Evolutionary conservation across 2,888 invertebrate genomes (phyloP).

Genomic region (Cremastinae sp.): DNA sequence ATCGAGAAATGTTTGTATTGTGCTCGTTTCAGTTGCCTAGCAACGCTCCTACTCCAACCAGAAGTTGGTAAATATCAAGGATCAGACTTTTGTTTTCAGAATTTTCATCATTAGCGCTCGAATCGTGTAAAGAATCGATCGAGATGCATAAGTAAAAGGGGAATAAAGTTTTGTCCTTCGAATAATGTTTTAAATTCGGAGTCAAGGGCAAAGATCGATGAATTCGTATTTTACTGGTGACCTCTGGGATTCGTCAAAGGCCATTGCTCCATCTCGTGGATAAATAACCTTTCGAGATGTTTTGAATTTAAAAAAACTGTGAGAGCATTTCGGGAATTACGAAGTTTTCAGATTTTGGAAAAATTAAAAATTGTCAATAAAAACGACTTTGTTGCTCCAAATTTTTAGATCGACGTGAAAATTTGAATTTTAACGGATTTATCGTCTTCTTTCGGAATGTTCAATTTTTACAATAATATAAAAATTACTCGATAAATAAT

Average conservation of each 20-base stretch:
- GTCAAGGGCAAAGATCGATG: constrained; percentile 8
- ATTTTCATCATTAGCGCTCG: no score
- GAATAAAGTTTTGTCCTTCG: not conserved
- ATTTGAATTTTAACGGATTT: no score
- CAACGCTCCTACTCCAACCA: constrained; percentile 22
- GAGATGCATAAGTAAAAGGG: not conserved
- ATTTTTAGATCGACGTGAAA: no score
- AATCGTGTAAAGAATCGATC: not conserved
- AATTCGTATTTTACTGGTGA: constrained; percentile 5
- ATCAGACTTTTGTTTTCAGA: no score
- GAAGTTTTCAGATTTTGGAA: no score
- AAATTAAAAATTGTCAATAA: no score
- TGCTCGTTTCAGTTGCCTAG: constrained; percentile 48
- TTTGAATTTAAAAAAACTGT: no score
- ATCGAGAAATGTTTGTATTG: constrained; percentile 48
- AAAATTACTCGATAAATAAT: no score
- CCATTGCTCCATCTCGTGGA: constrained; percentile 27
- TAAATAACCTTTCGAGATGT: not conserved
- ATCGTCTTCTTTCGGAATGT: no score
- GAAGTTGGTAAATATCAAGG: not conserved
- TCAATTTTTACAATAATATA: no score
- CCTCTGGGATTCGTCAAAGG: constrained; percentile 7
- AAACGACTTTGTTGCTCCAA: no score
- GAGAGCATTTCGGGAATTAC: no score
- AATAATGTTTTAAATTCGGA: not conserved